Conservation (phyloP, 1,140 invertebrate species). For the Diprion similis region DNA sequence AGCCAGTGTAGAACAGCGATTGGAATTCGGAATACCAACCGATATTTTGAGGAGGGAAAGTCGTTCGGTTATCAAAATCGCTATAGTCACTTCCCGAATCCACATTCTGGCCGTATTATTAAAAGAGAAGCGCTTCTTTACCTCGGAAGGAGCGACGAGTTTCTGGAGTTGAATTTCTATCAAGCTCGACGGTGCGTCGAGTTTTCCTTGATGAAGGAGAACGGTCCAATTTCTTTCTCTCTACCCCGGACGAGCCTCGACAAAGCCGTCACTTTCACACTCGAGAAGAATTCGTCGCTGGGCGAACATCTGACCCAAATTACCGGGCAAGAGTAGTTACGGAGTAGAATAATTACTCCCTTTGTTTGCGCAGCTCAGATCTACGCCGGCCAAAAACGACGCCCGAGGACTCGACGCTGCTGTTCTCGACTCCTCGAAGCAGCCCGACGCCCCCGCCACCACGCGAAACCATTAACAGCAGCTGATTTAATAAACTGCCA, state of each 20-base stretch:
- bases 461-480: slow-evolving; percentile 2
- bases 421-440: background rate
- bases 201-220: no score
- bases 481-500: slow-evolving; percentile 5
- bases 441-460: background rate
- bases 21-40: no score
- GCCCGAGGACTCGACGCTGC: background rate
- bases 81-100: no score
- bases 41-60: no score
- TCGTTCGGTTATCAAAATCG: no score
- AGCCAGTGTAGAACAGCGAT: no score
- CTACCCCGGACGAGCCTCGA: background rate
- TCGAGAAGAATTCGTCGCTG: background rate
- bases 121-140: no score
- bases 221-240: no score
- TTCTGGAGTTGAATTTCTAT: no score
- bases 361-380: background rate
- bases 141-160: no score
- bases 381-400: background rate
- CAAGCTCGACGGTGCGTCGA: no score
- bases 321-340: background rate
- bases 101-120: no score
- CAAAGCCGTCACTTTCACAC: background rate
- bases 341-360: background rate
- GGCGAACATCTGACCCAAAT: slow-evolving; percentile 4